Evolutionary conservation across 92 coral and sea anemone species (phyloP).

Genomic region (Porites cylindrica): DNA sequence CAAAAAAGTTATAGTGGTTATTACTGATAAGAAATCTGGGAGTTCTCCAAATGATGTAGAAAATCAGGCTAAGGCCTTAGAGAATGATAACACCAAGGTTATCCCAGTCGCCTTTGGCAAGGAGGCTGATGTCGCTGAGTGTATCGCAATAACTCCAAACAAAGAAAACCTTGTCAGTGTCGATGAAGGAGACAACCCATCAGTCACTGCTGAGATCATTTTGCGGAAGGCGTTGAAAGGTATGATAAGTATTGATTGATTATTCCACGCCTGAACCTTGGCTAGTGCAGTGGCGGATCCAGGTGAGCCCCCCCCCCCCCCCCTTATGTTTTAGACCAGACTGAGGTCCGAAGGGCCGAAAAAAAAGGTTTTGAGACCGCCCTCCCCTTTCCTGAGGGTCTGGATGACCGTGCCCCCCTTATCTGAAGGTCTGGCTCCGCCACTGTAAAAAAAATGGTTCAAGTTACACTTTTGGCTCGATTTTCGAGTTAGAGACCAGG

Average conservation of each 20-base stretch:
- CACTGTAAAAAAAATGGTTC: too few relatives aligned
- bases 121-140: constrained; percentile 54
- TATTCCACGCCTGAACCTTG: background rate
- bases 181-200: constrained; percentile 58
- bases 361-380: too few relatives aligned
- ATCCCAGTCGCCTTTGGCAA: constrained; percentile 81
- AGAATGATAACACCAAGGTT: constrained; percentile 70
- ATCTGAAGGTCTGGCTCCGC: too few relatives aligned
- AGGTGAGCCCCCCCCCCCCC: too few relatives aligned
- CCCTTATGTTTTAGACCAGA: too few relatives aligned
- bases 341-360: too few relatives aligned
- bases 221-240: constrained; percentile 69
- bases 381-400: too few relatives aligned
- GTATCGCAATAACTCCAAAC: constrained; percentile 61
- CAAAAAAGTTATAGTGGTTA: constrained; percentile 70
- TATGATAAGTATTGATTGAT: background rate
- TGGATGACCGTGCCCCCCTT: too few relatives aligned
- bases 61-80: constrained; percentile 52
- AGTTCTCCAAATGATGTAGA: constrained; percentile 51
- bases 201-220: constrained; percentile 65
- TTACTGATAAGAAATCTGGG: constrained; percentile 61
- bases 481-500: too few relatives aligned
- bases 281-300: too few relatives aligned
- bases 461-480: too few relatives aligned
- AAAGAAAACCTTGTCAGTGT: constrained; percentile 70